Evolutionary conservation across 2,888 invertebrate genomes (phyloP).

Genomic region (Papilio elwesi): DNA sequence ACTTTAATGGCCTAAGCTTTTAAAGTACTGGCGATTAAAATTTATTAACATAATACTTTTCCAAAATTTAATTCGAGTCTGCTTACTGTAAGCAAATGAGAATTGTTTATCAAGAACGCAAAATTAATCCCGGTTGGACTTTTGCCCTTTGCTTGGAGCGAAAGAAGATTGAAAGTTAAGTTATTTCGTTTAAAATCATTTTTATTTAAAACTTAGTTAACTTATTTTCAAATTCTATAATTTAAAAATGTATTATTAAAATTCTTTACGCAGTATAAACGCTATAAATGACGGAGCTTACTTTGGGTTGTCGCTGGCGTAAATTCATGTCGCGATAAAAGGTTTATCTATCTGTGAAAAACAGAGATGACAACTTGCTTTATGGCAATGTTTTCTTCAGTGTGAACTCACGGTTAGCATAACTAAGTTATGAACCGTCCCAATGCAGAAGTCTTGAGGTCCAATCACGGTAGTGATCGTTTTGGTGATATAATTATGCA

Average conservation of each 20-base stretch:
- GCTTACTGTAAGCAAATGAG: constrained; percentile 26
- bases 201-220: constrained; percentile 21
- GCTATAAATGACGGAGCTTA: not conserved
- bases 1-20: constrained; percentile 33
- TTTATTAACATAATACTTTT: constrained; percentile 39
- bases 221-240: constrained; percentile 11
- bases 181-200: constrained; percentile 30
- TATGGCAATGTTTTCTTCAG: no score
- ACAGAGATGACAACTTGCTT: no score
- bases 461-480: not conserved
- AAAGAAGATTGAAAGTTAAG: constrained; percentile 23
- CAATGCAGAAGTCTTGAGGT: not conserved
- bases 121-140: constrained; percentile 22
- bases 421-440: no score
- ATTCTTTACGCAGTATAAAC: not conserved
- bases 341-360: no score
- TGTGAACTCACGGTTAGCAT: no score
- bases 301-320: no score
- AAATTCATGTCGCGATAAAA: no score
- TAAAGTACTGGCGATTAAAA: constrained; percentile 37
- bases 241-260: constrained; percentile 4
- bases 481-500: not conserved
- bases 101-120: constrained; percentile 32
- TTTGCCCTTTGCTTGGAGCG: constrained; percentile 19
- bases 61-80: constrained; percentile 27